These are phyloP conservation scores for Pteronotus mesoamericanus DNA, from an alignment of 2,797 vertebrate genomes.

Conservation along the genomic window DNA sequence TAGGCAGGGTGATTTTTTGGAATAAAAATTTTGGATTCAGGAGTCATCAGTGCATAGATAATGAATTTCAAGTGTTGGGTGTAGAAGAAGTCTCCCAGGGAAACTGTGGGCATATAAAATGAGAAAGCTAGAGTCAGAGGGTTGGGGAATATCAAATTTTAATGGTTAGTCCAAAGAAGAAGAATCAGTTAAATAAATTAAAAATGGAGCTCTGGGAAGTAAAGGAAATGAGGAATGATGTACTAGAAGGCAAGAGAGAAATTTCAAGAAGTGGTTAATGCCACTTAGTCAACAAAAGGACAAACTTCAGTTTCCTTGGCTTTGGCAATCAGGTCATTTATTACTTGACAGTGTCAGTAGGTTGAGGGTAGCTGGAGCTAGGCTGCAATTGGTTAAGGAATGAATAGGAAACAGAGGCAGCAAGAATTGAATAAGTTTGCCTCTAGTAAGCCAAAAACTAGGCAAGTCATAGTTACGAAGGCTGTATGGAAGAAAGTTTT, in stretches of 20 bases:
- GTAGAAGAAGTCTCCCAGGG: not conserved
- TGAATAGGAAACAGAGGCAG: not conserved
- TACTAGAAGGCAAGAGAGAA: not conserved
- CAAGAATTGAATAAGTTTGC: not conserved
- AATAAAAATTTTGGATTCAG: not conserved
- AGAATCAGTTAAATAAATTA: not conserved
- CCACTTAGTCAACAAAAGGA: not conserved
- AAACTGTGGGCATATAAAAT: not conserved
- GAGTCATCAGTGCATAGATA: not conserved
- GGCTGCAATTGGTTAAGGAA: not conserved
- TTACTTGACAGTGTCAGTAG: not conserved
- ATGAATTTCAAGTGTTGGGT: not conserved
- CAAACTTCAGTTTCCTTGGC: not conserved
- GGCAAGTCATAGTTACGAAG: not conserved
- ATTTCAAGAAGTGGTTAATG: not conserved
- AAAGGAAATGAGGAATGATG: not conserved
- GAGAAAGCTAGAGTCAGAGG: not conserved
- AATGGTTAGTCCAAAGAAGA: not conserved
- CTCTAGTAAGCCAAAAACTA: not conserved
- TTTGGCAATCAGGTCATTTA: not conserved
- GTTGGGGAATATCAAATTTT: not conserved
- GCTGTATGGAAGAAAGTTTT: not conserved
- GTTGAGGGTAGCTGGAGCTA: not conserved
- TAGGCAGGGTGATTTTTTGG: not conserved
- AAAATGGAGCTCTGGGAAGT: not conserved